Evolutionary conservation across 2,797 vertebrate species (phyloP).

Genomic region (Adrianichthys oophorus): DNA sequence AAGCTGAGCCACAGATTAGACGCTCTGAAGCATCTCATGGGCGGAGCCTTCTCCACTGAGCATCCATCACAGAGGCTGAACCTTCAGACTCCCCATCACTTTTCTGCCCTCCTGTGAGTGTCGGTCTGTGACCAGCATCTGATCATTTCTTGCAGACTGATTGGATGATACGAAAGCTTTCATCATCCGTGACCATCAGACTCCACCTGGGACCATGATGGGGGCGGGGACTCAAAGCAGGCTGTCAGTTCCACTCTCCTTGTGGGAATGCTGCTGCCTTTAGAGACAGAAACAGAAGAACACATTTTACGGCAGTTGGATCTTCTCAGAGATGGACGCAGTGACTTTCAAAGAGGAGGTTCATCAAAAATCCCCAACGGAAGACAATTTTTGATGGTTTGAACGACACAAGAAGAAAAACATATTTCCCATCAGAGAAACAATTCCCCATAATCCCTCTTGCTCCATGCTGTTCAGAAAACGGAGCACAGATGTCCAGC

Average conservation of each 20-base stretch:
- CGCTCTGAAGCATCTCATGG: no score
- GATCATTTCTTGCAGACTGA: conserved; percentile 3
- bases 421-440: no score
- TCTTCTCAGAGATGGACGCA: conserved; percentile 17
- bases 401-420: no score
- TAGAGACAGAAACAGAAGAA: conserved; percentile 21
- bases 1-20: no score
- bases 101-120: no score
- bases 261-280: conserved; percentile 9
- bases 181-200: conserved; percentile 33
- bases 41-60: no score
- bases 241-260: conserved; percentile 28
- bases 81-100: no score
- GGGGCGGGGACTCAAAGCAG: conserved; percentile 11
- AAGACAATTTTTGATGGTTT: no score
- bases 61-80: no score
- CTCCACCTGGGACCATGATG: conserved; percentile 38
- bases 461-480: conserved; percentile 10
- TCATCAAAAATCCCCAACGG: conserved; percentile 2
- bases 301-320: conserved; percentile 25
- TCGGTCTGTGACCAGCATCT: no score
- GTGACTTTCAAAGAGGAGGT: conserved; percentile 7
- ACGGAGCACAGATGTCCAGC: conserved; percentile 16
- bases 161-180: conserved; percentile 43
- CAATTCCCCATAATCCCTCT: no score